Base-by-base conservation (phyloP, 1,140 invertebrate genomes). In the Bombus pyrosoma region DNA sequence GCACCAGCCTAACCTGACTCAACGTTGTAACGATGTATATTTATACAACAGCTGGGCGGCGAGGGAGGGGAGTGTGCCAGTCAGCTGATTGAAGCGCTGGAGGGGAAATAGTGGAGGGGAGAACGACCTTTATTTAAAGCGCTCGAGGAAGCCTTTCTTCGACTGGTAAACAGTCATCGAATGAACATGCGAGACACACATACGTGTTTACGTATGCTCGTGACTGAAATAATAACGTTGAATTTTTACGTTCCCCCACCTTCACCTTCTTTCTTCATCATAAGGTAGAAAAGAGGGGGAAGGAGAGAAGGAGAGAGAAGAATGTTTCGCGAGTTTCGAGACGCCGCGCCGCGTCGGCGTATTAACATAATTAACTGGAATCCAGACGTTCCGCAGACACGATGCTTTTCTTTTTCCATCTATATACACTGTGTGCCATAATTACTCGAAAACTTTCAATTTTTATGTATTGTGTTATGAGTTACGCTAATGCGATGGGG, bases 51-150 rank as follows among this genome's bases (percentile, higher is more conserved):
- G 92, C 92, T 92, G 92, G 57, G 25, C 66, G 66, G 47, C 59
- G 59, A 74, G 86, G 83, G 83, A 87, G 90, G 91, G 89, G 91
- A 86, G 90, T 89, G 82, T 81, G 85, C 77, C 90, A 93, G 93
- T 93, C 94, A 94, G 94, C 93, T 94, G 94, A 94, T 94, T 91
- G 88, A 91, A 92, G 89, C 93, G 87, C 89, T 87, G 90, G 90
- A 93, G 93, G 93, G 92, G 92, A 91, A 93, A 72, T 72, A 69
- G 41, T 89, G 89, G 91, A 88, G 92, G 92, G 92, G 92, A 92
- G 90, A 90, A 91, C 88, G 92, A 93, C 93, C 92, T 93, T 93
- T 93, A 93, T 93, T 93, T 93, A 93, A 93, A 94, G 90, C 91
- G 90, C 92, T 87, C 86, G 83, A 88, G 90, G 90, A 92, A 92